Base-by-base conservation (phyloP, 2,797 vertebrate genomes). In the Otolemur crassicaudatus region DNA sequence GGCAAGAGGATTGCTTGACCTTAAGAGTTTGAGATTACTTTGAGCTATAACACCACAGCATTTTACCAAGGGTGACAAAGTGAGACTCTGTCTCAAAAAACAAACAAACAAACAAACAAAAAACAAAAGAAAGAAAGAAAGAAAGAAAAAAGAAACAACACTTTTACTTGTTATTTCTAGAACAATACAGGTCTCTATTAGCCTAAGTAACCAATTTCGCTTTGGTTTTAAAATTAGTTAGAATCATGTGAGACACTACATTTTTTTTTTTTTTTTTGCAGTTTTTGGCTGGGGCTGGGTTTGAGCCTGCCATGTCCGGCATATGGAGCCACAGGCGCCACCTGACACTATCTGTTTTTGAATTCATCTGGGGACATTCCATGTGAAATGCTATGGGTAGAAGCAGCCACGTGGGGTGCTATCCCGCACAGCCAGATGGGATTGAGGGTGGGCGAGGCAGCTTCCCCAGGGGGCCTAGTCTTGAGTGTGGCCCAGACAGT, bases 221-320 rank as follows among this genome's bases (percentile, higher is more conserved):
- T 49, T 49, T 27, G 43, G 27, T 16, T 91, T 90, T n/a, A 40
- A 75, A 81, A 83, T 29, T 19, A 94, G 61, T 63, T 34, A 93
- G 70, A 79, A 20, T 87, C 23, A 73, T 9, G 3, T 25, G 70
- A 69, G 34, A 65, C 2, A n/a, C 13, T 5, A 2, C 40, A 5
- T 40, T 5, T 40, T 40, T 5, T 40, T 5, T 40, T 40, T 40
- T 40, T 40, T 40, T 40, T 40, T 40, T 40, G 40, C 40, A 40
- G 40, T 40, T 40, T 4, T 40, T 40, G 40, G 40, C 40, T 40
- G 40, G 40, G 40, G 40, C 40, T 40, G 40, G 40, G 40, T 40
- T 40, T 40, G 40, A 40, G 5, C 40, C 40, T 40, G 40, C 40
- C 40, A 40, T 4, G 5, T 40, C 40, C 40, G 5, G 40, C 40